A percentile compares a stretch with the other conserved stretches of the same genome.
phyloP scores from a whole-genome alignment of 2,888 invertebrate species.

The Drymonia ruficornis region DNA sequence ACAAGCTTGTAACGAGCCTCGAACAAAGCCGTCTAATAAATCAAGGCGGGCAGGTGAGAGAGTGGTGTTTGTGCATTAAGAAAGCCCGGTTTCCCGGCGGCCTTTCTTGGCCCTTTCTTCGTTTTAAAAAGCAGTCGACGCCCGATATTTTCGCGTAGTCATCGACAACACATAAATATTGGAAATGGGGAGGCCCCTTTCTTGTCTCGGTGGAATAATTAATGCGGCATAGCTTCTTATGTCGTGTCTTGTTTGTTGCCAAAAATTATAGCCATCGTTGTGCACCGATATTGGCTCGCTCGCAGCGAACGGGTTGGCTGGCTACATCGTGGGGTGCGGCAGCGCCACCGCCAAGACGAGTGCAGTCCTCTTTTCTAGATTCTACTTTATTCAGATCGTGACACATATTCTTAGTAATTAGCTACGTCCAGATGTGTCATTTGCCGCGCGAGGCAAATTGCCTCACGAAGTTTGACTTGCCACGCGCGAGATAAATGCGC shows the following conservation, averaged over 20 bases:
- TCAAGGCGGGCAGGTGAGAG: conserved; percentile 80
- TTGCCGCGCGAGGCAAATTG: too few species aligned
- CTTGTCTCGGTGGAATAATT: conserved; percentile 83
- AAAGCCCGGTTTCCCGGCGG: conserved; percentile 77
- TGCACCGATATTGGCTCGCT: conserved; percentile 56
- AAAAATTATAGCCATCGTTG: conserved; percentile 65
- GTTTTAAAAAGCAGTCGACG: conserved; percentile 84
- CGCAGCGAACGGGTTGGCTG: conserved; percentile 40
- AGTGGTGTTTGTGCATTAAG: conserved; percentile 84
- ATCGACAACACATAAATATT: conserved; percentile 86
- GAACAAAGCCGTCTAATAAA: conserved; percentile 83
- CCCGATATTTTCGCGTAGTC: conserved; percentile 82
- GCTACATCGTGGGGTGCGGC: neutral
- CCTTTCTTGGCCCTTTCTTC: conserved; percentile 83
- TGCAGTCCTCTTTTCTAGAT: too few species aligned
- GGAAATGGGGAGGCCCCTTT: conserved; percentile 83
- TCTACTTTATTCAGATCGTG: too few species aligned
- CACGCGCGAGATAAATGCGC: too few species aligned
- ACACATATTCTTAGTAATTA: too few species aligned
- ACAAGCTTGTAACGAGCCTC: conserved; percentile 81
- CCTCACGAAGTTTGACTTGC: too few species aligned
- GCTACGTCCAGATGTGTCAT: too few species aligned
- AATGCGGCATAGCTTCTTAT: conserved; percentile 78
- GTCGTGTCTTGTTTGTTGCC: conserved; percentile 76
- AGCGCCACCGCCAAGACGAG: too few species aligned